These are phyloP conservation scores for Hyposoter dolosus DNA, from an alignment of 2,888 invertebrate species.

Conservation along the genomic window DNA sequence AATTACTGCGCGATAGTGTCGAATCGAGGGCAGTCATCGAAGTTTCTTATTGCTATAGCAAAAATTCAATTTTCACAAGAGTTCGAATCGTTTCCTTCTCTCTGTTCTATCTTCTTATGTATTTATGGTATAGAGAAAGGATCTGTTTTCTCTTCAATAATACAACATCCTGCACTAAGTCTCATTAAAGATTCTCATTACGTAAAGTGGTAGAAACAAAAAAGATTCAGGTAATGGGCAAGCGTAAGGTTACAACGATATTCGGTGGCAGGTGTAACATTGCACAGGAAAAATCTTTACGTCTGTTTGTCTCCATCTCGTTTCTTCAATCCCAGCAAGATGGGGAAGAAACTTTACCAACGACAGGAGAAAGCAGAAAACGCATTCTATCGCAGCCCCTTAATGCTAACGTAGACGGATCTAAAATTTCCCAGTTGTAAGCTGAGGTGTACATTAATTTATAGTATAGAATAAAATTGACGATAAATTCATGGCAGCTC, in stretches of 20 bases:
- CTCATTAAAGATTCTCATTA: slow-evolving; percentile 55
- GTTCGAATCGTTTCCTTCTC: neutral
- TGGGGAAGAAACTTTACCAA: neutral
- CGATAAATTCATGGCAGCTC: slow-evolving; percentile 55
- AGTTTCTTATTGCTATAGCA: too few relatives aligned
- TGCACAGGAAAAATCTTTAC: slow-evolving; percentile 31
- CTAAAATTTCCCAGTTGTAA: neutral
- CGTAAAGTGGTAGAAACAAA: neutral
- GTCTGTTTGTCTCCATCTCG: neutral
- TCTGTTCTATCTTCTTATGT: neutral
- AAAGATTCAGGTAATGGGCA: slow-evolving; percentile 9
- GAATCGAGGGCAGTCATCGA: too few relatives aligned
- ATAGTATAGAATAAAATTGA: neutral
- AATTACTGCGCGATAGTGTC: too few relatives aligned
- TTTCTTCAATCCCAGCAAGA: neutral
- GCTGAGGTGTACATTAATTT: neutral
- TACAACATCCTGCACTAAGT: slow-evolving; percentile 20
- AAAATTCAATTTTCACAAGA: neutral
- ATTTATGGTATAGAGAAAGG: neutral
- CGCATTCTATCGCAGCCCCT: neutral
- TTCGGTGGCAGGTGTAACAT: slow-evolving; percentile 51
- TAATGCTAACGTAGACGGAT: neutral
- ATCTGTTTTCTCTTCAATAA: slow-evolving; percentile 37
- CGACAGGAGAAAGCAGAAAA: neutral
- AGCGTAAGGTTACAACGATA: slow-evolving; percentile 32